Evolutionary conservation across 2,888 invertebrate species (phyloP).

Genomic region (Pyralis farinalis): DNA sequence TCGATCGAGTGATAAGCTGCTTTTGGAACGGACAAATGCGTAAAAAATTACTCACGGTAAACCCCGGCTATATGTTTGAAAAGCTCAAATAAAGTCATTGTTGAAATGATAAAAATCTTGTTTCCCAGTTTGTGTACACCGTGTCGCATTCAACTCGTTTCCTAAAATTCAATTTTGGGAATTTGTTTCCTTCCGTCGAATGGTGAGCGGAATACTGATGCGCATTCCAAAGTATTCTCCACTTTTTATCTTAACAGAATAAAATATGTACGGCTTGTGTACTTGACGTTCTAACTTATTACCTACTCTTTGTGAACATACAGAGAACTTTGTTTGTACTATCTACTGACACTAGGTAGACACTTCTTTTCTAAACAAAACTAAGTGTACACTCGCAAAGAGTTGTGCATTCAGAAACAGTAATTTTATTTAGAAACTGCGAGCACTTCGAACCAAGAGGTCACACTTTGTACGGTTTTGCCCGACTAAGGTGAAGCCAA

Average conservation of each 20-base stretch:
- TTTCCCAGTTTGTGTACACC: constrained; percentile 70
- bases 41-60: background rate
- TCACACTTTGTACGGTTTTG: constrained; percentile 1
- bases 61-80: background rate
- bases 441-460: too few relatives aligned
- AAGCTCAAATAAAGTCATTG: constrained; percentile 54
- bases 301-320: constrained; percentile 13
- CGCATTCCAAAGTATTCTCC: constrained; percentile 40
- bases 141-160: constrained; percentile 80
- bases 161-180: constrained; percentile 81
- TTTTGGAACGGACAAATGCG: too few relatives aligned
- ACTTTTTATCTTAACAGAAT: constrained; percentile 54
- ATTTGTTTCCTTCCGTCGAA: constrained; percentile 77
- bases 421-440: background rate
- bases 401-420: background rate
- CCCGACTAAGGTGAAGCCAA: too few relatives aligned
- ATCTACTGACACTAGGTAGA: constrained; percentile 16
- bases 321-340: constrained; percentile 7
- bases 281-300: constrained; percentile 40
- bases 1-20: too few relatives aligned
- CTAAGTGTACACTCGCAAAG: background rate
- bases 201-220: constrained; percentile 74
- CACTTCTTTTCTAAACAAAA: constrained; percentile 14
- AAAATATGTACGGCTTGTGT: constrained; percentile 46
- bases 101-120: constrained; percentile 73